Evolutionary conservation across 2,113 vertebrate genomes (phyloP).

Genomic region (Carettochelys insculpta): DNA sequence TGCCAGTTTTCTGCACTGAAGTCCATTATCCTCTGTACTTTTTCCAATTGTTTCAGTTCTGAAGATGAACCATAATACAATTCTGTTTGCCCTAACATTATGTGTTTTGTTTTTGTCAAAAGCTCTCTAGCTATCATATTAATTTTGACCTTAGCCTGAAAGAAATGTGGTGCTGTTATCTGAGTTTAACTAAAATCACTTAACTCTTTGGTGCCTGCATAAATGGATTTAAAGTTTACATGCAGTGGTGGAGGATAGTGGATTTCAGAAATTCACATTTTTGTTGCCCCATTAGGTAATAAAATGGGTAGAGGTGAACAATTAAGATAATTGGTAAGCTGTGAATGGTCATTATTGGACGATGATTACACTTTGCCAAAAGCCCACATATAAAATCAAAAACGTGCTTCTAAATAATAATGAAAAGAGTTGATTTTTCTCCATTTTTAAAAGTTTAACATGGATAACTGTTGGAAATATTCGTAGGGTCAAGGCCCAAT

Average conservation of each 20-base stretch:
- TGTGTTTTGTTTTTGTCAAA: neutral
- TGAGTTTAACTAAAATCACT: neutral
- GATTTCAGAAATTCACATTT: neutral
- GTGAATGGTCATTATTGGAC: neutral
- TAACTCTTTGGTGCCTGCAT: neutral
- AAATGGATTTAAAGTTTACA: neutral
- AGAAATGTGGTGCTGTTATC: neutral
- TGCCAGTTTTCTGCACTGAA: neutral
- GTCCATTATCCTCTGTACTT: neutral
- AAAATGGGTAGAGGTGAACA: neutral
- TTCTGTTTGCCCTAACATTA: neutral
- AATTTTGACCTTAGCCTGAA: constrained; percentile 6
- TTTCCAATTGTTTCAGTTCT: neutral
- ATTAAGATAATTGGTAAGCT: neutral
- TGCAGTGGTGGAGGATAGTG: neutral
- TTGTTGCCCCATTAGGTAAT: neutral
- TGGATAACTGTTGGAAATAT: neutral
- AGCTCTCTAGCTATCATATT: neutral
- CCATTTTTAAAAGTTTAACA: neutral
- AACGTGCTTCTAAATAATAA: neutral
- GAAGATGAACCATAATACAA: neutral
- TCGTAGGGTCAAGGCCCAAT: neutral
- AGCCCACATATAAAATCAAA: neutral
- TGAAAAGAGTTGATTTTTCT: neutral
- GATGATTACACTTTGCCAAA: neutral